phyloP scores from a whole-genome alignment of 37 sponge, comb jelly and placozoan genomes.

The Ianthella basta region DNA sequence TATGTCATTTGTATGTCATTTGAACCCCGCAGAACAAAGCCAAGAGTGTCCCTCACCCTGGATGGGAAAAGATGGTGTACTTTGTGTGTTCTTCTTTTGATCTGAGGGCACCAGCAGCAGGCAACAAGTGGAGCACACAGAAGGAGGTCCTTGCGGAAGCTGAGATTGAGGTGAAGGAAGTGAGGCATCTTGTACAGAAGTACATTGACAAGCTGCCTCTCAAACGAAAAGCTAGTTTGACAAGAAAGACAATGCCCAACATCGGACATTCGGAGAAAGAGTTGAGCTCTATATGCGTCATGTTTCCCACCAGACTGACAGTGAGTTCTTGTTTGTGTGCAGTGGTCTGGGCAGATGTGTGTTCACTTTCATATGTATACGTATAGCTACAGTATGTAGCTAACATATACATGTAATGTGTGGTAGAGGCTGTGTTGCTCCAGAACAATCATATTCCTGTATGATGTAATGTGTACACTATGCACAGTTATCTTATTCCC shows the following conservation, averaged over 20 bases:
- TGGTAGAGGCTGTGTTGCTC: too few relatives aligned
- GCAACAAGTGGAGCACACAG: neutral
- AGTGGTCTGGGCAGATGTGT: too few relatives aligned
- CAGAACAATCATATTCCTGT: too few relatives aligned
- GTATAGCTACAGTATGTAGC: too few relatives aligned
- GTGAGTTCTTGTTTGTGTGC: neutral
- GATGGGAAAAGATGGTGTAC: neutral
- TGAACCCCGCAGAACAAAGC: neutral
- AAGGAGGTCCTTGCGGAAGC: neutral
- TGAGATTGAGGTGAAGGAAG: neutral
- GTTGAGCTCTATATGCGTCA: neutral
- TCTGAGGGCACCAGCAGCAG: neutral
- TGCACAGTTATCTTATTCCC: neutral
- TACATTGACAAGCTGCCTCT: neutral
- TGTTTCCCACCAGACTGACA: neutral
- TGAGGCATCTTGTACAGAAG: neutral
- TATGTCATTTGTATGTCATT: too few relatives aligned
- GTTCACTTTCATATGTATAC: too few relatives aligned
- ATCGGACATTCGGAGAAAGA: neutral
- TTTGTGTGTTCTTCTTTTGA: constrained; percentile 10
- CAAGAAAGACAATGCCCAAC: too few relatives aligned
- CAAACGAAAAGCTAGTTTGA: too few relatives aligned
- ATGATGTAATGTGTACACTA: too few relatives aligned
- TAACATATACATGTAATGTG: too few relatives aligned
- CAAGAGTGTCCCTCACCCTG: neutral